phyloP scores from a whole-genome alignment of 2,113 vertebrate species.

The Platichthys flesus region DNA sequence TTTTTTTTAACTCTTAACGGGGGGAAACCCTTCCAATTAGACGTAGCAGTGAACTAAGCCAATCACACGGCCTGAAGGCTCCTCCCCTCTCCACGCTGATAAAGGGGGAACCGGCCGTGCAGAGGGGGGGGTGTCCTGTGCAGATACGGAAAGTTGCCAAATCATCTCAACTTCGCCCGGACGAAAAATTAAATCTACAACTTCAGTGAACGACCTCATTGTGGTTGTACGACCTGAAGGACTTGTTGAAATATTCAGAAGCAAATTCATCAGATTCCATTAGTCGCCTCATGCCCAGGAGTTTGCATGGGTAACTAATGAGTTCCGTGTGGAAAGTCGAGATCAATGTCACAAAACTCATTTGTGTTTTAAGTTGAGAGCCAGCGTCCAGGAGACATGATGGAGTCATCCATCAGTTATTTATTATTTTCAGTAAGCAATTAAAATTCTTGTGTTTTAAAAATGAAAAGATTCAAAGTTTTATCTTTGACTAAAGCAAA shows the following conservation, averaged over 20 bases:
- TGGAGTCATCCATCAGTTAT: neutral
- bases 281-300: neutral
- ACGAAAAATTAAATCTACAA: neutral
- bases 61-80: slow-evolving; percentile 27
- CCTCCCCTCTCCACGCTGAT: slow-evolving; percentile 30
- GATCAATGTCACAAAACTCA: neutral
- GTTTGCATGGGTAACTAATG: neutral
- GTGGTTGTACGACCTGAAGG: slow-evolving; percentile 9
- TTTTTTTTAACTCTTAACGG: slow-evolving; percentile 20
- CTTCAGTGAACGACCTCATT: slow-evolving; percentile 7
- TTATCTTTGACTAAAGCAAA: no score
- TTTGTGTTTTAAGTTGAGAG: neutral
- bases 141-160: slow-evolving; percentile 7
- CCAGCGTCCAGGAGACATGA: neutral
- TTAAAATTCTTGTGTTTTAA: neutral
- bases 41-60: slow-evolving; percentile 29
- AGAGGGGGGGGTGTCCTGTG: neutral
- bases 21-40: slow-evolving; percentile 9
- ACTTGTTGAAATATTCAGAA: slow-evolving; percentile 7
- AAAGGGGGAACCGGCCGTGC: slow-evolving; percentile 20
- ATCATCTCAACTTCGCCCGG: slow-evolving; percentile 4
- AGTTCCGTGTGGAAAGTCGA: neutral
- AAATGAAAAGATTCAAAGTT: no score
- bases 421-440: neutral
- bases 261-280: slow-evolving; percentile 3